Percentiles rank a stretch among this genome's conserved stretches.
phyloP scores from a whole-genome alignment of 2,113 vertebrate genomes.

The Dasypus novemcinctus region DNA sequence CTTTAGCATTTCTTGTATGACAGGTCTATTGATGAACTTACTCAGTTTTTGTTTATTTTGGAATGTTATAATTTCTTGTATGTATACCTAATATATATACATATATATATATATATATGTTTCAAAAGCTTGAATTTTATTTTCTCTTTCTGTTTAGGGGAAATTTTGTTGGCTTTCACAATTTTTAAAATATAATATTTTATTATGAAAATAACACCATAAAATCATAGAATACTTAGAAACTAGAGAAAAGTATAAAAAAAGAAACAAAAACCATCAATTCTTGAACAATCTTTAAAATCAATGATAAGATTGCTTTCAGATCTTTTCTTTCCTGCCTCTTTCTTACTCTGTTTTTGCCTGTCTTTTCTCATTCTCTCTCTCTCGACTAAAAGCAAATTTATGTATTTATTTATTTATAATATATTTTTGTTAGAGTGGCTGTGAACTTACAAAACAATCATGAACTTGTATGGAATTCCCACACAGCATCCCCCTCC shows the following conservation, averaged over 20 bases:
- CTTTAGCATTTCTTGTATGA: neutral
- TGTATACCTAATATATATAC: too few species aligned
- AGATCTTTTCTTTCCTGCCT: neutral
- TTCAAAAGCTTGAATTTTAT: slow-evolving; percentile 1
- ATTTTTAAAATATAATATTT: neutral
- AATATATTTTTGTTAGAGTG: too few species aligned
- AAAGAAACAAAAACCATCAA: neutral
- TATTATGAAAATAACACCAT: neutral
- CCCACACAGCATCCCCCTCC: too few species aligned
- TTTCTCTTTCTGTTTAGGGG: neutral
- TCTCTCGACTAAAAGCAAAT: neutral
- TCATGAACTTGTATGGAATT: too few species aligned
- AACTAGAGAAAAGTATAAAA: neutral
- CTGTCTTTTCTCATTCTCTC: neutral
- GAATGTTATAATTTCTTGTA: neutral
- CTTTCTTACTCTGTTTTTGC: neutral
- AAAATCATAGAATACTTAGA: neutral
- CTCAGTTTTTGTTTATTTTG: neutral
- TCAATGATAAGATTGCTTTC: neutral
- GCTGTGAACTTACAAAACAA: too few species aligned
- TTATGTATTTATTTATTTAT: too few species aligned
- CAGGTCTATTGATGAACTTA: neutral
- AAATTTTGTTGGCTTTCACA: neutral
- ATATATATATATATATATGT: neutral
- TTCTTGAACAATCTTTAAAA: neutral